A percentile compares a stretch with the other conserved stretches of the same genome.
phyloP scores from a whole-genome alignment of 2,888 invertebrate species.

The Pristionchus mayeri region DNA sequence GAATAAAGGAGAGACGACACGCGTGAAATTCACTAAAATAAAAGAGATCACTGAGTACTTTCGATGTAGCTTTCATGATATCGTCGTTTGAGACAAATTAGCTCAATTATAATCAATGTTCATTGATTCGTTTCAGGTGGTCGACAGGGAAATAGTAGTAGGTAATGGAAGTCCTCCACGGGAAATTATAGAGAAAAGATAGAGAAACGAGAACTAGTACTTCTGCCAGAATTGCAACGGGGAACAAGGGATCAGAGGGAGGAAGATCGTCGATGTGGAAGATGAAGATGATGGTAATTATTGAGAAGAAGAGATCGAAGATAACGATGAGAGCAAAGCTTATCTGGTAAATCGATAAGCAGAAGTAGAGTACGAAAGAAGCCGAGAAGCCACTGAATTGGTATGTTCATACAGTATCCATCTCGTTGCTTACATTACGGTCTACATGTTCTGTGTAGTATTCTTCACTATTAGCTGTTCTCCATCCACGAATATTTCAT shows the following conservation, averaged over 20 bases:
- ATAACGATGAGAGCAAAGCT: neutral
- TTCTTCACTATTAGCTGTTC: too few relatives aligned
- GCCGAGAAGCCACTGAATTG: too few relatives aligned
- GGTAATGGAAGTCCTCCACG: neutral
- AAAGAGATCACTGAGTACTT: too few relatives aligned
- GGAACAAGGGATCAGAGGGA: neutral
- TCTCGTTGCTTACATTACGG: too few relatives aligned
- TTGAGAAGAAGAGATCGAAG: neutral
- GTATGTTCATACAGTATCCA: neutral
- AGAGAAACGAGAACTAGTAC: neutral
- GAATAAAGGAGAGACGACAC: too few relatives aligned
- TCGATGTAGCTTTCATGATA: too few relatives aligned
- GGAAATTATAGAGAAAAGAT: too few relatives aligned
- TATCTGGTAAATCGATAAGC: neutral
- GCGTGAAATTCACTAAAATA: too few relatives aligned
- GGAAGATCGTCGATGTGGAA: neutral
- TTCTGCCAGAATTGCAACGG: neutral
- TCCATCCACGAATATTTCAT: too few relatives aligned
- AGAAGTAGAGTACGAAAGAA: neutral
- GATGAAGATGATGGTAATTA: neutral
- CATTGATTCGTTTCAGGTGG: neutral
- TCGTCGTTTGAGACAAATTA: too few relatives aligned
- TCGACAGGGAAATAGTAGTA: neutral
- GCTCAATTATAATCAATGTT: neutral
- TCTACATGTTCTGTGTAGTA: too few relatives aligned